These are phyloP conservation scores for Abrostola tripartita DNA, from an alignment of 2,888 invertebrate species.

Conservation along the genomic window DNA sequence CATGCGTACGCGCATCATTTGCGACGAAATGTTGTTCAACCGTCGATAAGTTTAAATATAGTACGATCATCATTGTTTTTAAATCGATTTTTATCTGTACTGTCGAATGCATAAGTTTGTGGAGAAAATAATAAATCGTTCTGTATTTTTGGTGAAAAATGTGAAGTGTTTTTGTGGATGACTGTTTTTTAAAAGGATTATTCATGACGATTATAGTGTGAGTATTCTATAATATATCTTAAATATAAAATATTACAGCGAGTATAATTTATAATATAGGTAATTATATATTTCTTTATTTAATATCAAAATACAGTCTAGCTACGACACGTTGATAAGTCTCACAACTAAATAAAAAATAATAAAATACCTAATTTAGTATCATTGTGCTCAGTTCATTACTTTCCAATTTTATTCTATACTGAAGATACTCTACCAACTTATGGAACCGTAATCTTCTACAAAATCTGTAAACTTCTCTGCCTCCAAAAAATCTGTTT, in stretches of 20 bases:
- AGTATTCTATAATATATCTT: slow-evolving; percentile 35
- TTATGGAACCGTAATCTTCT: too few species aligned
- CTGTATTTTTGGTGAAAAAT: slow-evolving; percentile 38
- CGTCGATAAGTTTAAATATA: slow-evolving; percentile 61
- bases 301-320: too few species aligned
- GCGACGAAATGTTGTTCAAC: slow-evolving; percentile 53
- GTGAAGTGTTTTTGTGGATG: slow-evolving; percentile 39
- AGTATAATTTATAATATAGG: too few species aligned
- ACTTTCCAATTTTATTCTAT: too few species aligned
- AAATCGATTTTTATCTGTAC: slow-evolving; percentile 11
- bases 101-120: slow-evolving; percentile 13
- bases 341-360: too few species aligned
- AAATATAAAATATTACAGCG: neutral
- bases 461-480: too few species aligned
- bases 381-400: too few species aligned
- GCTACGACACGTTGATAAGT: too few species aligned
- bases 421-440: too few species aligned
- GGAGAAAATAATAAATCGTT: slow-evolving; percentile 1
- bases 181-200: slow-evolving; percentile 46
- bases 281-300: too few species aligned
- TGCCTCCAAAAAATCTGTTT: too few species aligned
- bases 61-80: slow-evolving; percentile 59
- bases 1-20: slow-evolving; percentile 63
- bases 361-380: too few species aligned
- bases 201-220: slow-evolving; percentile 54